Evolutionary conservation across 2,888 invertebrate species (phyloP).

Genomic region (Melieria omissa): DNA sequence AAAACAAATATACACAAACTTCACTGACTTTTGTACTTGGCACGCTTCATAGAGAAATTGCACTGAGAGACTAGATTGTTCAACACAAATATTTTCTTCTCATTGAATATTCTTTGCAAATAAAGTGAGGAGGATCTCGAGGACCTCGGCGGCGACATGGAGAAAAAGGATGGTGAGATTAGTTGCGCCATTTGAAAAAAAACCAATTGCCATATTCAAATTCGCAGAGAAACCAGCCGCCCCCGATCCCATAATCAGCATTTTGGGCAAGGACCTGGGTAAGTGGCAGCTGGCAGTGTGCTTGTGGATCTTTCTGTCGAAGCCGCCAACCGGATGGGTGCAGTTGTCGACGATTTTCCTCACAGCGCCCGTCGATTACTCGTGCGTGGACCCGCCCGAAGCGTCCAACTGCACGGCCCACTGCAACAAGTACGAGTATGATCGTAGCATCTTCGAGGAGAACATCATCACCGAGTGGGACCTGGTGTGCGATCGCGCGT

Average conservation of each 20-base stretch:
- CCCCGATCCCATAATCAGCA: conserved; percentile 74
- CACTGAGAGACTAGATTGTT: no score
- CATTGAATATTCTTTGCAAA: neutral
- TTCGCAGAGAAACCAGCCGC: conserved; percentile 27
- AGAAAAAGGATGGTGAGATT: neutral
- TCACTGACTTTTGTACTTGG: no score
- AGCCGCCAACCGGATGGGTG: conserved; percentile 85
- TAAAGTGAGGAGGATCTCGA: neutral
- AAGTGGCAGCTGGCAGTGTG: conserved; percentile 81
- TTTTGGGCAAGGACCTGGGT: conserved; percentile 76
- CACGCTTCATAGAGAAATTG: no score
- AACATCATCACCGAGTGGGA: conserved; percentile 83
- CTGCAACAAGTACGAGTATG: conserved; percentile 71
- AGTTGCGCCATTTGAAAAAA: neutral
- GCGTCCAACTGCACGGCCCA: conserved; percentile 69
- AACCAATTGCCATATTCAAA: no score
- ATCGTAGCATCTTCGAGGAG: conserved; percentile 75
- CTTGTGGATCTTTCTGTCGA: conserved; percentile 75
- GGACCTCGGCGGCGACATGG: neutral
- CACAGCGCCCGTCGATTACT: conserved; percentile 74
- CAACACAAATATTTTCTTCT: neutral
- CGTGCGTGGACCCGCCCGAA: conserved; percentile 64
- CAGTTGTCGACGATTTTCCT: conserved; percentile 82
- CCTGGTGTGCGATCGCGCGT: conserved; percentile 70
- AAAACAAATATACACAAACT: no score